Percentiles rank a stretch among this genome's conserved stretches.
These are phyloP conservation scores for Phataginus tetradactyla DNA, from an alignment of 2,797 vertebrate genomes.

Conservation along the genomic window DNA sequence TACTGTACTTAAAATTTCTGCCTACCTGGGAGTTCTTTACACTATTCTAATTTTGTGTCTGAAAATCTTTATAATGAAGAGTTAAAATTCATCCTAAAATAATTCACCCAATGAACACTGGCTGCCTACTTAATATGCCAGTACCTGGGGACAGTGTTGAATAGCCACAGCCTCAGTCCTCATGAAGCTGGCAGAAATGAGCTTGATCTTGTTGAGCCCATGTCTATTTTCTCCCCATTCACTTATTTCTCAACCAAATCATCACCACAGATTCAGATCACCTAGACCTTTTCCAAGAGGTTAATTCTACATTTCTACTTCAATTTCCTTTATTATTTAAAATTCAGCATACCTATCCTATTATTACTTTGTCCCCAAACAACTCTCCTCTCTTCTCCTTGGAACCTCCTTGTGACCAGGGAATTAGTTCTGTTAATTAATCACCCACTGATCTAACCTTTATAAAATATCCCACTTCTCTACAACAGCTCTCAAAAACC, in stretches of 20 bases:
- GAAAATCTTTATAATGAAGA: slow-evolving; percentile 9
- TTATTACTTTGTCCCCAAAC: neutral
- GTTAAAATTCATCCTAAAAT: slow-evolving; percentile 22
- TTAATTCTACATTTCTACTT: slow-evolving; percentile 25
- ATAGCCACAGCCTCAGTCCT: neutral
- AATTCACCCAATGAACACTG: slow-evolving; percentile 32
- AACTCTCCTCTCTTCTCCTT: slow-evolving; percentile 1
- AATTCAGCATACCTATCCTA: neutral
- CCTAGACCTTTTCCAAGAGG: neutral
- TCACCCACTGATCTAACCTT: neutral
- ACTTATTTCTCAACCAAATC: slow-evolving; percentile 7
- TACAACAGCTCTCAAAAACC: neutral
- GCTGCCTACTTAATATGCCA: neutral
- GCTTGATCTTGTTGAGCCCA: neutral
- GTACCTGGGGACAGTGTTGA: neutral
- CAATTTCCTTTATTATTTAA: neutral
- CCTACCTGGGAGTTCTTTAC: neutral
- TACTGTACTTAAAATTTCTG: neutral
- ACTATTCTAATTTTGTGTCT: slow-evolving; percentile 31
- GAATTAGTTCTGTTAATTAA: neutral
- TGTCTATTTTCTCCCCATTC: neutral
- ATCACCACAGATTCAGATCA: neutral
- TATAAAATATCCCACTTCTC: neutral
- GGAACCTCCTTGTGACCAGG: slow-evolving; percentile 5
- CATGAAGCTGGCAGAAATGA: neutral